phyloP scores from a whole-genome alignment of 2,888 invertebrate genomes.

The Mechanitis messenoides region DNA sequence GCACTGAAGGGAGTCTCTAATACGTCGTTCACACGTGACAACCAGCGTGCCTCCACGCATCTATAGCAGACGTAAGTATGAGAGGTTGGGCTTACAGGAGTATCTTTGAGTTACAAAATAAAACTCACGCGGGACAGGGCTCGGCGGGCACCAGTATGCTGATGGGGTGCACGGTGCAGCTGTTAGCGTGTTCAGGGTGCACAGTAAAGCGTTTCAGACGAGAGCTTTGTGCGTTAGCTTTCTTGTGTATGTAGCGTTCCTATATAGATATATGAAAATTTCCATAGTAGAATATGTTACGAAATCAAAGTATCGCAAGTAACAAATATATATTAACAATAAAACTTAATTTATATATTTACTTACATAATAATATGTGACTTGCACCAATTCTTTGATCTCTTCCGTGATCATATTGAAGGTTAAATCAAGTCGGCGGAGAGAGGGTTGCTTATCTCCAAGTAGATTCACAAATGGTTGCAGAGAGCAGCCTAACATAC shows the following conservation, averaged over 20 bases:
- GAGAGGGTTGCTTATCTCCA: constrained; percentile 57
- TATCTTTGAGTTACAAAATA: not conserved
- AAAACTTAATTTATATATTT: not conserved
- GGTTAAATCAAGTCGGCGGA: constrained; percentile 44
- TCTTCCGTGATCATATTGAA: constrained; percentile 57
- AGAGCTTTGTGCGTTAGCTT: constrained; percentile 40
- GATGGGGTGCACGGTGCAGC: constrained; percentile 40
- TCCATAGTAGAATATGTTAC: too few relatives aligned
- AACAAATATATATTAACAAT: not conserved
- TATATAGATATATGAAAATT: constrained; percentile 27
- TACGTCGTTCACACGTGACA: constrained; percentile 52
- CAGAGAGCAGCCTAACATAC: constrained; percentile 54
- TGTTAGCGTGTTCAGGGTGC: constrained; percentile 33
- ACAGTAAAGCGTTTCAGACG: constrained; percentile 58
- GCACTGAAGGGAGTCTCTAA: constrained; percentile 45
- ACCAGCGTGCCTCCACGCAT: constrained; percentile 64
- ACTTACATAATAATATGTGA: constrained; percentile 55
- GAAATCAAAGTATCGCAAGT: not conserved
- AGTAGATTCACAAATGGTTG: constrained; percentile 61
- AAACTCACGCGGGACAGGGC: constrained; percentile 60
- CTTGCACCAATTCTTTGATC: constrained; percentile 52
- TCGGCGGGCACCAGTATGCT: constrained; percentile 46
- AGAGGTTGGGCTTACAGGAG: not conserved
- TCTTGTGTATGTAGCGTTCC: constrained; percentile 51
- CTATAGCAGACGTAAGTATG: constrained; percentile 31